Percentiles rank a stretch among this genome's conserved stretches.
Evolutionary conservation across 1,140 invertebrate species (phyloP).

Genomic region (Micrasema minimum): DNA sequence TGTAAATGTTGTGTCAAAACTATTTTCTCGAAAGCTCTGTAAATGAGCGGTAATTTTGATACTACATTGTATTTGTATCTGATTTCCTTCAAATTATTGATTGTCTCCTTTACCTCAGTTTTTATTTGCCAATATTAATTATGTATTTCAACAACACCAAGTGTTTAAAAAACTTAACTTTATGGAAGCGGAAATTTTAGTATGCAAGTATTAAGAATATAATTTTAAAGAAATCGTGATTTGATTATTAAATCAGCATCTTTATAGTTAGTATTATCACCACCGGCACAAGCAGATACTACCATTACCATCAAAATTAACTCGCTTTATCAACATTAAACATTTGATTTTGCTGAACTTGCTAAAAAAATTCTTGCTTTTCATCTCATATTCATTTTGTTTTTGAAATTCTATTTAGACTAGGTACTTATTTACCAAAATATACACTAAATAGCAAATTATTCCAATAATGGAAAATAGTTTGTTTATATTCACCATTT

Average conservation of each 20-base stretch:
- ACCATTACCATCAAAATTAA: conserved; percentile 10
- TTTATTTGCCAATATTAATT: conserved; percentile 12
- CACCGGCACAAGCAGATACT: background rate
- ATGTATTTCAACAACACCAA: background rate
- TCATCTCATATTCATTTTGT: conserved; percentile 1
- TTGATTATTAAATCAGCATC: background rate
- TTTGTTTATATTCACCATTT: no score
- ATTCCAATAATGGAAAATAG: no score
- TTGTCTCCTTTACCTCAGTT: background rate
- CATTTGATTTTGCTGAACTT: conserved; percentile 10
- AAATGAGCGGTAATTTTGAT: background rate
- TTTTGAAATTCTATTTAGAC: background rate
- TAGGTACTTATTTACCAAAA: no score
- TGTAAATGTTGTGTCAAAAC: no score
- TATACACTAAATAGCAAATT: no score
- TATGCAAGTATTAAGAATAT: conserved; percentile 24
- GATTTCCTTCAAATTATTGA: conserved; percentile 5
- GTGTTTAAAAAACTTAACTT: no score
- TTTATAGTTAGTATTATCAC: background rate
- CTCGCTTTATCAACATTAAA: background rate
- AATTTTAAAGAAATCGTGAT: background rate
- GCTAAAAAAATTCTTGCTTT: conserved; percentile 27
- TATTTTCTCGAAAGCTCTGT: no score
- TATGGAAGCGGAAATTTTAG: conserved; percentile 31
- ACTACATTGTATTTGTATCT: conserved; percentile 17